Percentiles rank a stretch among this genome's conserved stretches.
These are phyloP conservation scores for Elegia similella DNA, from an alignment of 2,888 invertebrate species.

Conservation along the genomic window DNA sequence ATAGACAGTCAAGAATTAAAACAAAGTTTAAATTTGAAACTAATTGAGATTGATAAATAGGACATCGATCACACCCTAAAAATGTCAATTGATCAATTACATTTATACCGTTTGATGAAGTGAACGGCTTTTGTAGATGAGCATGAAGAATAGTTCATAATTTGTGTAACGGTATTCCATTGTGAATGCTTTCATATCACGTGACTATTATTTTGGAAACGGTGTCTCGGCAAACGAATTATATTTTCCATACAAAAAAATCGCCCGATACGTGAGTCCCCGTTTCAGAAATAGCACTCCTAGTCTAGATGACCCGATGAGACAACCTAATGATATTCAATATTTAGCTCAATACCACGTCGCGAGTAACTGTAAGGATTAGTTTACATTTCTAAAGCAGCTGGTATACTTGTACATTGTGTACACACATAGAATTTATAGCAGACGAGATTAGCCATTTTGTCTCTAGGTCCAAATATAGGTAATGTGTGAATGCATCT, in stretches of 20 bases:
- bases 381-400: slow-evolving; percentile 4
- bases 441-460: no score
- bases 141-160: neutral
- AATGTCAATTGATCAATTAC: neutral
- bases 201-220: no score
- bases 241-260: no score
- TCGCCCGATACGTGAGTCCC: no score
- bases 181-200: neutral
- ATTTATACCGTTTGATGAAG: neutral
- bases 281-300: neutral
- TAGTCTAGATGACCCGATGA: neutral
- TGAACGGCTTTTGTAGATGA: neutral
- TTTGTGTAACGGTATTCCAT: slow-evolving; percentile 5
- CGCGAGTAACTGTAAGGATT: slow-evolving; percentile 4
- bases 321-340: slow-evolving; percentile 8
- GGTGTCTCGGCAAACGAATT: no score
- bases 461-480: no score
- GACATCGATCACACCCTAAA: neutral
- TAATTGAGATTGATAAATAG: no score
- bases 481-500: no score
- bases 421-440: no score
- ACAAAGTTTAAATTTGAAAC: no score
- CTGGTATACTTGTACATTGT: neutral
- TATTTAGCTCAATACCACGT: slow-evolving; percentile 18
- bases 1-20: no score